phyloP scores from a whole-genome alignment of 2,113 vertebrate genomes.

The Triplophysa dalaica region DNA sequence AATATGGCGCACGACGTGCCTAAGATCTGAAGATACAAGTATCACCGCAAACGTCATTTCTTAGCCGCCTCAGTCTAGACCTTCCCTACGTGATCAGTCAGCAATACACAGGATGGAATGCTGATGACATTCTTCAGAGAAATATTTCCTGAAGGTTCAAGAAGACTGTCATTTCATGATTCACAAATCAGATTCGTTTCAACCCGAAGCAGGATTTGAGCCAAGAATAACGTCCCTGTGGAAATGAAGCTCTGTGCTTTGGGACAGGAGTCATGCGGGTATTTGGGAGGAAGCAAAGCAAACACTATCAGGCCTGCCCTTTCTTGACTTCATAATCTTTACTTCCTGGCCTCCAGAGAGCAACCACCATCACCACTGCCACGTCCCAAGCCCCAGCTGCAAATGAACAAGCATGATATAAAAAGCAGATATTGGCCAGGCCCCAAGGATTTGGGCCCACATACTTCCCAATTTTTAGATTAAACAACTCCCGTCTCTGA shows the following conservation, averaged over 20 bases:
- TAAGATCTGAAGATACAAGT: constrained; percentile 60
- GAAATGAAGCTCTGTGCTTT: constrained; percentile 4
- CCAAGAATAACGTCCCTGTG: constrained; percentile 17
- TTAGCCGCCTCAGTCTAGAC: constrained; percentile 6
- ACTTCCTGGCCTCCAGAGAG: constrained; percentile 65
- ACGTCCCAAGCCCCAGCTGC: constrained; percentile 60
- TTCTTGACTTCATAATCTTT: constrained; percentile 76
- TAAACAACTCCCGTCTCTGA: constrained; percentile 78
- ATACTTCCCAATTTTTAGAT: constrained; percentile 79
- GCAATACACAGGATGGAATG: constrained; percentile 30
- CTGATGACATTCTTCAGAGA: constrained; percentile 41
- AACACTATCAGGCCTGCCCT: constrained; percentile 61
- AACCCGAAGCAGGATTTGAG: neutral
- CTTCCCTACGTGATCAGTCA: constrained; percentile 40
- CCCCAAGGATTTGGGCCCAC: constrained; percentile 72
- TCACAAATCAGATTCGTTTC: constrained; percentile 21
- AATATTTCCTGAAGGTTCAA: constrained; percentile 36
- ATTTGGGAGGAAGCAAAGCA: constrained; percentile 4
- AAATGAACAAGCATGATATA: constrained; percentile 69
- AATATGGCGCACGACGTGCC: constrained; percentile 60
- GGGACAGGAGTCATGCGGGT: constrained; percentile 30
- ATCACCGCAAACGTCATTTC: constrained; percentile 28
- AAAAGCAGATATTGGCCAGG: constrained; percentile 68
- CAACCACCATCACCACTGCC: constrained; percentile 37
- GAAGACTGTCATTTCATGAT: constrained; percentile 15